Evolutionary conservation across 2,888 invertebrate genomes (phyloP).

Genomic region (Norana najaformis): DNA sequence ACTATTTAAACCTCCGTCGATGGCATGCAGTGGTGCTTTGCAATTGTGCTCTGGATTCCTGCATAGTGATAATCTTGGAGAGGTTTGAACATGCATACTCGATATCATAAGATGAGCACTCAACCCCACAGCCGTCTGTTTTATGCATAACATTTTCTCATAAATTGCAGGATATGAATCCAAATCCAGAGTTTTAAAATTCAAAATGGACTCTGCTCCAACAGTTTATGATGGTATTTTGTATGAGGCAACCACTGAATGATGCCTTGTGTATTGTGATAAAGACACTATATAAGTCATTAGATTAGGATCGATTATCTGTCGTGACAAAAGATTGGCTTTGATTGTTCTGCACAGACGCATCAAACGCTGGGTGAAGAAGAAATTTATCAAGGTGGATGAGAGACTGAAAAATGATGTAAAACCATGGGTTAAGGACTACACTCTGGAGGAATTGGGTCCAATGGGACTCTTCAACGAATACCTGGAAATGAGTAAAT

Average conservation of each 20-base stretch:
- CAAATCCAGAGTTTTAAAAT: background rate
- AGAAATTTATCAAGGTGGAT: slow-evolving; percentile 31
- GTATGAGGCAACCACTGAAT: background rate
- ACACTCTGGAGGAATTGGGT: slow-evolving; percentile 82
- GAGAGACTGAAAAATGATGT: slow-evolving; percentile 37
- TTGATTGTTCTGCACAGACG: slow-evolving; percentile 31
- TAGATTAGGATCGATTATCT: background rate
- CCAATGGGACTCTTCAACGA: slow-evolving; percentile 89
- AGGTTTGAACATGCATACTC: too few relatives aligned
- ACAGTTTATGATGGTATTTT: background rate
- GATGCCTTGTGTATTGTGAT: background rate
- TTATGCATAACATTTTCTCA: too few relatives aligned
- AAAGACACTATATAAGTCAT: background rate
- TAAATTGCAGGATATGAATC: background rate
- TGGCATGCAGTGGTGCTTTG: too few relatives aligned
- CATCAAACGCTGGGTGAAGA: slow-evolving; percentile 34
- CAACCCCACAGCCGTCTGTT: background rate
- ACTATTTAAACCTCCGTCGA: too few relatives aligned
- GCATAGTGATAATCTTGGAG: too few relatives aligned
- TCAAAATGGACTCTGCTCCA: background rate
- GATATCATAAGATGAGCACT: too few relatives aligned
- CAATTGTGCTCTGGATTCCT: too few relatives aligned
- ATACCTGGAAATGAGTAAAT: slow-evolving; percentile 94
- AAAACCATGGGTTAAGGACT: slow-evolving; percentile 83
- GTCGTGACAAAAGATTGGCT: background rate